Evolutionary conservation across 2,888 invertebrate genomes (phyloP).

Genomic region (Brachylomia viminalis): DNA sequence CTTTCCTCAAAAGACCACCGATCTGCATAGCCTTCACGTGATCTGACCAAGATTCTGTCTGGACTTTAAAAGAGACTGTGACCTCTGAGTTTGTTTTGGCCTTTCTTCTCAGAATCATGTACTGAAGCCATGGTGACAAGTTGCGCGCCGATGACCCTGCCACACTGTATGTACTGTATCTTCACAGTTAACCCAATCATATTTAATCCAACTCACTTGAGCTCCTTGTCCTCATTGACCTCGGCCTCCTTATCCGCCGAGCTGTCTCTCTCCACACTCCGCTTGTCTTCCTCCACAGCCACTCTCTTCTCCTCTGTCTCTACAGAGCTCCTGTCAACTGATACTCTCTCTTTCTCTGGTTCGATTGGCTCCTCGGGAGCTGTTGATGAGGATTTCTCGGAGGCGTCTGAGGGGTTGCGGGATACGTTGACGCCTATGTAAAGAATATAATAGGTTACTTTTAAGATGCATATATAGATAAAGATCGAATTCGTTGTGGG

Average conservation of each 20-base stretch:
- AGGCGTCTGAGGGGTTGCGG: constrained; percentile 87
- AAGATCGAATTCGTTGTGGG: background rate
- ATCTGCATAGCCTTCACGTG: too few species aligned
- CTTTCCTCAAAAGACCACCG: too few species aligned
- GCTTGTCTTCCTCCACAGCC: constrained; percentile 50
- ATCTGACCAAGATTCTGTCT: too few species aligned
- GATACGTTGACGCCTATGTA: constrained; percentile 83
- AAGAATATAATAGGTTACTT: too few species aligned
- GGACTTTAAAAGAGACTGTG: too few species aligned
- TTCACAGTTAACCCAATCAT: too few species aligned
- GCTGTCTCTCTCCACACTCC: constrained; percentile 33
- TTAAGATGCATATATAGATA: too few species aligned
- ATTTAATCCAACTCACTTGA: constrained; percentile 68
- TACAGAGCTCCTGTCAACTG: constrained; percentile 65
- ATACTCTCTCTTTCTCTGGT: constrained; percentile 65
- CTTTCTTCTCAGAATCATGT: too few species aligned
- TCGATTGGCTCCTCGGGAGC: constrained; percentile 68
- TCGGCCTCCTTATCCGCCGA: constrained; percentile 20
- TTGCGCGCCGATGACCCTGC: too few species aligned
- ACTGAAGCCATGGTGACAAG: too few species aligned
- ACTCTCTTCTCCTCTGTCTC: constrained; percentile 62
- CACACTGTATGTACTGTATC: too few species aligned
- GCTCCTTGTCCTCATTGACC: constrained; percentile 48
- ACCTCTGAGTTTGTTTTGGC: too few species aligned
- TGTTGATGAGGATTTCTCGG: constrained; percentile 72